Conservation (phyloP, 92 coral and sea anemone species). For the Porites lobata region DNA sequence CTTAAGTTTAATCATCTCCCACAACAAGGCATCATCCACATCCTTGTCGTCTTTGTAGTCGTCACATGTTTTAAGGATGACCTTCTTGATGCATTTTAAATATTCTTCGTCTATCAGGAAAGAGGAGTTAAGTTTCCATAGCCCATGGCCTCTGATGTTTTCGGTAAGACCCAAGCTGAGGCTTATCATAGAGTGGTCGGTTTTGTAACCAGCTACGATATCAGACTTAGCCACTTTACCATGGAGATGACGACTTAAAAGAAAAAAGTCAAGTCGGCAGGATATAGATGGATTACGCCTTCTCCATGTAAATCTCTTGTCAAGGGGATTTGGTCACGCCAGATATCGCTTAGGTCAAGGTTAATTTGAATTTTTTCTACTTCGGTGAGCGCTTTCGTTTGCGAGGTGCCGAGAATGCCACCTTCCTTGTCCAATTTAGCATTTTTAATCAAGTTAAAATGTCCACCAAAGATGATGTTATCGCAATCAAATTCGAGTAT, state of each 20-base stretch:
- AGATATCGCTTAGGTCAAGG: not conserved
- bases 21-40: not conserved
- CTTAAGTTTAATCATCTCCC: not conserved
- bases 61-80: not conserved
- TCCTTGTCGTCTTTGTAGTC: not conserved
- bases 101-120: not conserved
- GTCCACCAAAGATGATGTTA: not conserved
- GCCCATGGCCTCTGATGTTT: not conserved
- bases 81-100: not conserved
- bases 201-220: not conserved
- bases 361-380: not conserved
- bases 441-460: too few species aligned
- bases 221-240: not conserved
- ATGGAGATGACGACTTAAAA: too few species aligned
- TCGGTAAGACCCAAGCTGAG: not conserved
- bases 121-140: not conserved
- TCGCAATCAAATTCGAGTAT: not conserved
- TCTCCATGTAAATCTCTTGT: slow-evolving; percentile 2
- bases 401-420: not conserved
- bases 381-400: not conserved
- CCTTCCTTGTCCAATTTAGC: not conserved
- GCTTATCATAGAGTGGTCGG: too few species aligned
- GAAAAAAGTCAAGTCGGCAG: not conserved
- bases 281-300: not conserved
- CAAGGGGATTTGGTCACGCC: not conserved